Evolutionary conservation across 2,113 vertebrate genomes (phyloP).

Genomic region (Caranx melampygus): DNA sequence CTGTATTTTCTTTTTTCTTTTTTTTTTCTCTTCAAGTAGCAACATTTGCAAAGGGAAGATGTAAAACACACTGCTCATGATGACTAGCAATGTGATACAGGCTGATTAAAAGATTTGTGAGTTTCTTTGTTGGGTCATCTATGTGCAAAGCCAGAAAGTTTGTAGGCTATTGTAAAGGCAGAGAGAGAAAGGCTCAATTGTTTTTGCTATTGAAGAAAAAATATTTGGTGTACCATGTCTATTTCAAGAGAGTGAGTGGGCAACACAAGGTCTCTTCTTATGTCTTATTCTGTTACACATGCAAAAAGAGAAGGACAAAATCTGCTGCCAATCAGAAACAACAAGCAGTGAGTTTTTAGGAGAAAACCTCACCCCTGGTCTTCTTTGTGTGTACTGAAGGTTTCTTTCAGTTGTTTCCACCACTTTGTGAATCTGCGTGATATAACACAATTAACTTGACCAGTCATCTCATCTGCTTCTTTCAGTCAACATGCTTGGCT

Average conservation of each 20-base stretch:
- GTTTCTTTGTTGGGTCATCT: constrained; percentile 31
- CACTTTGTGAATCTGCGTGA: constrained; percentile 14
- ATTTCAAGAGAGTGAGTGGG: constrained; percentile 55
- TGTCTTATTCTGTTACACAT: constrained; percentile 17
- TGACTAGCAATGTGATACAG: constrained; percentile 11
- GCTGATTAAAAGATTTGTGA: constrained; percentile 50
- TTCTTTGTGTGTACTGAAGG: constrained; percentile 2
- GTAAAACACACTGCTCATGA: constrained; percentile 43
- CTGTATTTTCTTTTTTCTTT: too few relatives aligned
- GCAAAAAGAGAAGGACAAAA: background rate
- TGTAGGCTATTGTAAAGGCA: constrained; percentile 34
- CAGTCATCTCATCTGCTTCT: constrained; percentile 66
- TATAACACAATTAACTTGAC: constrained; percentile 73
- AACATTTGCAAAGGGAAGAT: background rate
- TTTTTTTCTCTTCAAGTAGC: constrained; percentile 2
- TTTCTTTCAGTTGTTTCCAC: constrained; percentile 7
- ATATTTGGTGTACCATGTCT: constrained; percentile 24
- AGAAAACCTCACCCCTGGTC: background rate
- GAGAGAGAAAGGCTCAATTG: constrained; percentile 20
- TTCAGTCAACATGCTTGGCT: constrained; percentile 27
- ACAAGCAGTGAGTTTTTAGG: background rate
- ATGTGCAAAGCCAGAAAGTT: constrained; percentile 17
- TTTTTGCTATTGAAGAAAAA: constrained; percentile 47
- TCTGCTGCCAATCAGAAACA: constrained; percentile 23
- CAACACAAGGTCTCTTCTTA: constrained; percentile 29